phyloP scores from a whole-genome alignment of 2,888 invertebrate genomes.

The Ectobius pallidus region DNA sequence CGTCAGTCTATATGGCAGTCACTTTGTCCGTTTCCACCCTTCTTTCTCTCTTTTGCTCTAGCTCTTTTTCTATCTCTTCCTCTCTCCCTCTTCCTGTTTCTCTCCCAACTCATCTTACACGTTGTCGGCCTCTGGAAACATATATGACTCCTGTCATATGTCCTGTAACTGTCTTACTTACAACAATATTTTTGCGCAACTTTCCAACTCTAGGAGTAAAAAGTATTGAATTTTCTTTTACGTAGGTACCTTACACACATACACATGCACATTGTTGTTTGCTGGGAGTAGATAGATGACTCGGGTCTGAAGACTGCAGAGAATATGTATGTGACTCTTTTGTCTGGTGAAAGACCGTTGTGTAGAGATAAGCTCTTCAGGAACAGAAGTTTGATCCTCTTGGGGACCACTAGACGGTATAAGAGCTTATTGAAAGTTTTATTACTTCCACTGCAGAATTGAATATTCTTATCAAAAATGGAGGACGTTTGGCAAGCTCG shows the following conservation, averaged over 20 bases:
- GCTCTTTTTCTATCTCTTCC: not conserved
- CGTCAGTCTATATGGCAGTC: not conserved
- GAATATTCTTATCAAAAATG: not conserved
- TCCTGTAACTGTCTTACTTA: too few relatives aligned
- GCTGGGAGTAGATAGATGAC: too few relatives aligned
- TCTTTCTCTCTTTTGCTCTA: not conserved
- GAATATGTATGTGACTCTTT: not conserved
- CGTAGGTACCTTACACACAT: too few relatives aligned
- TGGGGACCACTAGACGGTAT: not conserved
- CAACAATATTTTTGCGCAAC: too few relatives aligned
- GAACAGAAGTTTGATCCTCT: not conserved
- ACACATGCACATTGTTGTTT: too few relatives aligned
- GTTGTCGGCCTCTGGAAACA: too few relatives aligned
- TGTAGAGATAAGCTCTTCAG: not conserved
- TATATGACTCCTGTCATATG: too few relatives aligned
- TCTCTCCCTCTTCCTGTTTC: not conserved
- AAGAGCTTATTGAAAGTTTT: not conserved
- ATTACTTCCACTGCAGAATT: not conserved
- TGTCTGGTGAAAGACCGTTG: not conserved
- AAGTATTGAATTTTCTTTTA: too few relatives aligned
- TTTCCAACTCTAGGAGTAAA: too few relatives aligned
- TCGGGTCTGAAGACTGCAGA: not conserved
- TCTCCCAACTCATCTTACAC: too few relatives aligned
- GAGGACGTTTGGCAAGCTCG: not conserved
- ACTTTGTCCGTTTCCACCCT: not conserved